Evolutionary conservation across 1,140 invertebrate genomes (phyloP).

Genomic region (Sinella curviseta): DNA sequence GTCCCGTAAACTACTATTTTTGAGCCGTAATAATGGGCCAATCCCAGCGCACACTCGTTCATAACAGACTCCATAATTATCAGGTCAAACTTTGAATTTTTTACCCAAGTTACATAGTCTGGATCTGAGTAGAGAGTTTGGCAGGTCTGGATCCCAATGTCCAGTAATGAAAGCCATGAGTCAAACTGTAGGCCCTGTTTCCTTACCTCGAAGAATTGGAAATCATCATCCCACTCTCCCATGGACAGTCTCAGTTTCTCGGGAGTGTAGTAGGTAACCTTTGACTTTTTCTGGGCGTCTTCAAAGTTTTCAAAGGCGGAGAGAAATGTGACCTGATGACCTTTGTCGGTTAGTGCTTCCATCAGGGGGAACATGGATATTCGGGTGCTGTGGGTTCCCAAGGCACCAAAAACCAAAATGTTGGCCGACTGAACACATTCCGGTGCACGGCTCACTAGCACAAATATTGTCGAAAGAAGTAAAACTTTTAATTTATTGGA

Average conservation of each 20-base stretch:
- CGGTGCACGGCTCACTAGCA: too few species aligned
- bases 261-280: neutral
- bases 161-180: too few species aligned
- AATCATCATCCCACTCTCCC: neutral
- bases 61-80: slow-evolving; percentile 51
- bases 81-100: slow-evolving; percentile 48
- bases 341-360: neutral
- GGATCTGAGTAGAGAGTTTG: too few species aligned
- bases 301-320: neutral
- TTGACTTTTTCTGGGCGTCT: too few species aligned
- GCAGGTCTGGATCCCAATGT: too few species aligned
- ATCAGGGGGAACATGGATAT: too few species aligned
- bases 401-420: neutral
- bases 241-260: neutral
- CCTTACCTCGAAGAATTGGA: neutral
- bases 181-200: neutral
- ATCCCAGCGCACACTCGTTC: slow-evolving; percentile 46
- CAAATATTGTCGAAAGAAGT: too few species aligned
- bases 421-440: too few species aligned
- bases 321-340: slow-evolving; percentile 1
- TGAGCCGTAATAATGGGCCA: slow-evolving; percentile 29
- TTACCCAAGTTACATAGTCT: neutral
- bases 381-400: neutral
- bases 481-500: too few species aligned
- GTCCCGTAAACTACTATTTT: slow-evolving; percentile 27